Evolutionary conservation across 2,113 vertebrate genomes (phyloP), one percentile per base, ranked within the genome.

Genomic region (Chlamydotis undulata): DNA sequence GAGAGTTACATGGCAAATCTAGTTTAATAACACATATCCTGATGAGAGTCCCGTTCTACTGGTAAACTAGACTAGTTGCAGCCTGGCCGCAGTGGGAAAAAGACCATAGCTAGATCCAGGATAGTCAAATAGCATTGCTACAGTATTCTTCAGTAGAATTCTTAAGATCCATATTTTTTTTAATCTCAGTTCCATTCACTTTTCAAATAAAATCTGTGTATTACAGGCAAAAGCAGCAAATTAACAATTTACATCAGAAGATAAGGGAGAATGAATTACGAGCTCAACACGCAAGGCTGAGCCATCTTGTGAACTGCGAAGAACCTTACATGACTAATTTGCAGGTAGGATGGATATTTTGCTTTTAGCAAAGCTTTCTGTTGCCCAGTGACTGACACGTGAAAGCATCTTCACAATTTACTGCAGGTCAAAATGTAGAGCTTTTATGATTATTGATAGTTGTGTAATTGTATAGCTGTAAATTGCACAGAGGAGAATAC

Each of bases 141-240:
- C 7, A 39, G 9, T 67, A 29, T 52, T 90, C 28, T 39, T 77
- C 47, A 37, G 23, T 28, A 0, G 23, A 50, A 55, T n/a, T 82
- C 15, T 68, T 33, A 74, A 61, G 35, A 35, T 28, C 15, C 35
- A 1, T 31, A 15, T 2, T 37, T 88, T 37, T 88, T 78, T 94
- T 55, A 56, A 74, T 77, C 19, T 78, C 21, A 67, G 9, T 68
- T 91, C 39, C 22, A 19, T 91, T 76, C 12, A 1, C 10, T 24
- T 76, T 71, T 28, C 18, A 55, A 93, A 87, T 87, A 33, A 93
- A 31, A 94, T 59, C 35, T 96, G 7, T 96, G n/a, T 96, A 65
- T 98, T 98, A 57, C 97, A 99, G 99, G 89, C 99, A 99, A 94
- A 99, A 99, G 96, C 99, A 99, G 93, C 99, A 99, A 97, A 99